Percentiles rank a stretch among this genome's conserved stretches.
These are phyloP conservation scores for Pollimyrus isidori DNA, from an alignment of 2,113 vertebrate genomes.

Conservation along the genomic window DNA sequence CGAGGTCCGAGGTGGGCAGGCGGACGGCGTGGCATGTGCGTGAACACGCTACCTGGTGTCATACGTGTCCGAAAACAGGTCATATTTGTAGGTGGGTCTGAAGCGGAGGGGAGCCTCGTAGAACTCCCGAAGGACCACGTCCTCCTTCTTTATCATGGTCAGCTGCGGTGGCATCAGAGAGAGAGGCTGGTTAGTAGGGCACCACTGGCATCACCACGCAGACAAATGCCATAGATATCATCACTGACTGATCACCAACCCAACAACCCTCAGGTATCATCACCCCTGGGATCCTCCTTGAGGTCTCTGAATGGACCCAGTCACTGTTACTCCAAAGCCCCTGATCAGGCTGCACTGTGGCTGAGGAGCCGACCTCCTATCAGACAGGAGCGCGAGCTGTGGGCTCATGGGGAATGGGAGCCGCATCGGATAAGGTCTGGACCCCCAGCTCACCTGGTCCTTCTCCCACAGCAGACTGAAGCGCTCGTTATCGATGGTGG, in stretches of 20 bases:
- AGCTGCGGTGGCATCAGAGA: constrained; percentile 54
- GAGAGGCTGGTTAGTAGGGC: not conserved
- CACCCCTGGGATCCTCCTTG: not conserved
- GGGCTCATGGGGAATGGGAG: not conserved
- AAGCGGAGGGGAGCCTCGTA: constrained; percentile 81
- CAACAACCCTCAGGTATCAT: not conserved
- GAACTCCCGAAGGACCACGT: constrained; percentile 75
- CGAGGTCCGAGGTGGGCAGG: not conserved
- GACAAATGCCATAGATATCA: not conserved
- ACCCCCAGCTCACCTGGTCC: constrained; percentile 71
- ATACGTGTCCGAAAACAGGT: constrained; percentile 73
- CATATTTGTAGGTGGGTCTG: constrained; percentile 91
- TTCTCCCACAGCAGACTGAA: constrained; percentile 85
- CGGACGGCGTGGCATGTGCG: not conserved
- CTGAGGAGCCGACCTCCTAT: not conserved
- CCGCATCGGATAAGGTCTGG: not conserved
- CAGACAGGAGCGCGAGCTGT: not conserved
- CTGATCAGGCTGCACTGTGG: not conserved
- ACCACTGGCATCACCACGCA: no score
- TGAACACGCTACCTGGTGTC: constrained; percentile 73
- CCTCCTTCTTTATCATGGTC: constrained; percentile 76
- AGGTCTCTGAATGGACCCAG: not conserved
- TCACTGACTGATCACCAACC: not conserved
- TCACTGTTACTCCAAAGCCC: not conserved
- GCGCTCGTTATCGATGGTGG: constrained; percentile 65